Percentiles rank a stretch among this genome's conserved stretches.
These are phyloP conservation scores for Tenthredo notha DNA, from an alignment of 2,888 invertebrate genomes.

Conservation along the genomic window DNA sequence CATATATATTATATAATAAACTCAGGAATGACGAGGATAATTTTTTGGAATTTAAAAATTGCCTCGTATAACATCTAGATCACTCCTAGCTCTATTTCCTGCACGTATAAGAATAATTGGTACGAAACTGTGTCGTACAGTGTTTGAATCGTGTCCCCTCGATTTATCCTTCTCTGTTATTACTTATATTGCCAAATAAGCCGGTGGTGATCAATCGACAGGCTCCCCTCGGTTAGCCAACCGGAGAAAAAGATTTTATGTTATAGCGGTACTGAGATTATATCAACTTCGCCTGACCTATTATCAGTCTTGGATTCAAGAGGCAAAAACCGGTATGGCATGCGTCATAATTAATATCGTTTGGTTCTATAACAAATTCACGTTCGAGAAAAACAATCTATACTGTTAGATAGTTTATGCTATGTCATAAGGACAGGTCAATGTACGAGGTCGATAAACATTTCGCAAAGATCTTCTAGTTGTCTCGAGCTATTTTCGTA, in stretches of 20 bases:
- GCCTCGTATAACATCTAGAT: neutral
- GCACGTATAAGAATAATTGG: neutral
- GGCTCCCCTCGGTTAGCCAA: constrained; percentile 18
- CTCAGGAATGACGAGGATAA: neutral
- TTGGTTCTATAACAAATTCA: neutral
- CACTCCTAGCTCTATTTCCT: neutral
- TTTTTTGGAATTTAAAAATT: neutral
- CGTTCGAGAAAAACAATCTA: neutral
- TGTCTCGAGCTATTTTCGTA: neutral
- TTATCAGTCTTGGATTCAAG: neutral
- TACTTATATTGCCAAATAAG: constrained; percentile 5
- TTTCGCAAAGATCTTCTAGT: neutral
- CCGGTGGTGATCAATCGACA: constrained; percentile 32
- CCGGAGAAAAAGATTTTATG: constrained; percentile 11
- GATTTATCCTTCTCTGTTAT: constrained; percentile 22
- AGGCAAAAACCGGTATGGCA: neutral
- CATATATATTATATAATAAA: neutral
- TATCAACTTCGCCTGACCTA: neutral
- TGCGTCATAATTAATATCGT: neutral
- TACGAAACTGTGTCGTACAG: neutral
- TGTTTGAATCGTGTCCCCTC: constrained; percentile 12
- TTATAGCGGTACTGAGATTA: constrained; percentile 4
- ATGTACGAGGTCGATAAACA: neutral
- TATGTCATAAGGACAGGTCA: neutral
- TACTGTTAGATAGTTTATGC: neutral